These are phyloP conservation scores for Coenobita brevimanus DNA, from an alignment of 1,140 invertebrate species.

Conservation along the genomic window DNA sequence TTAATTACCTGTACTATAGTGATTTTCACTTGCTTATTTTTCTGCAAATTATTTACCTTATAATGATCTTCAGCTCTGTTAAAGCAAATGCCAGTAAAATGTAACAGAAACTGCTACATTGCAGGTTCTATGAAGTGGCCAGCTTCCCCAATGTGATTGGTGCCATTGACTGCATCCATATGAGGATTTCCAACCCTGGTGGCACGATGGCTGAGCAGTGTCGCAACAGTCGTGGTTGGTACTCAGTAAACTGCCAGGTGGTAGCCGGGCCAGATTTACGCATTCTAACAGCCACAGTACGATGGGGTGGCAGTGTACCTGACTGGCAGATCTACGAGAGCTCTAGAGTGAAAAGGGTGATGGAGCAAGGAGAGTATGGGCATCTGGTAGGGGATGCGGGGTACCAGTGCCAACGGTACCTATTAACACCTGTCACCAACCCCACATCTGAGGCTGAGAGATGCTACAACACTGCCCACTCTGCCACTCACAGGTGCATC, in stretches of 20 bases:
- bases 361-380: slow-evolving; percentile 56
- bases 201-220: slow-evolving; percentile 56
- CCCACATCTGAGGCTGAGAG: slow-evolving; percentile 42
- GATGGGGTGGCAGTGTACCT: slow-evolving; percentile 53
- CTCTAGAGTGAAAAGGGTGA: slow-evolving; percentile 31
- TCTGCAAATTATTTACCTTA: too few relatives aligned
- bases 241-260: slow-evolving; percentile 51
- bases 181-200: slow-evolving; percentile 53
- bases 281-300: slow-evolving; percentile 40
- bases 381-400: slow-evolving; percentile 50
- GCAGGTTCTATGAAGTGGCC: slow-evolving; percentile 47
- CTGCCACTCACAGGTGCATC: slow-evolving; percentile 24
- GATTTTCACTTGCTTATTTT: too few relatives aligned
- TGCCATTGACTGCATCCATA: slow-evolving; percentile 58
- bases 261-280: slow-evolving; percentile 43
- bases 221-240: slow-evolving; percentile 42
- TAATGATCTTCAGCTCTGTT: too few relatives aligned
- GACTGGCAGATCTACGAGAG: slow-evolving; percentile 48
- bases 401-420: slow-evolving; percentile 54
- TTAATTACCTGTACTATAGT: too few relatives aligned
- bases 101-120: too few relatives aligned
- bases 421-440: slow-evolving; percentile 34
- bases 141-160: slow-evolving; percentile 55
- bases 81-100: too few relatives aligned
- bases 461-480: slow-evolving; percentile 46